These are phyloP conservation scores for Apeira syringaria DNA, from an alignment of 2,888 invertebrate species.

Conservation along the genomic window DNA sequence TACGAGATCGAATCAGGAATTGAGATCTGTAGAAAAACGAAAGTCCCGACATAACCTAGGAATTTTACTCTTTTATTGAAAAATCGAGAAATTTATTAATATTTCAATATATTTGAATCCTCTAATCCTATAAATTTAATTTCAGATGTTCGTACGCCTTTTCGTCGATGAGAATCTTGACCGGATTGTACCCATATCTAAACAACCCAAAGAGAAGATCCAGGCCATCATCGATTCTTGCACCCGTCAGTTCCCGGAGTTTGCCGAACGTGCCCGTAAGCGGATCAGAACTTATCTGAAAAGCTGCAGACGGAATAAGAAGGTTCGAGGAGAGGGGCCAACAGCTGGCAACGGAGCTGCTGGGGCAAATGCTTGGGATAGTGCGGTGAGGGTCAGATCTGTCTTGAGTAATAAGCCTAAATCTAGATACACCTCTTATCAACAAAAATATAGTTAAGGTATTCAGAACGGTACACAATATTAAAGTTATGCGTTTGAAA, in stretches of 20 bases:
- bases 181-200: constrained; percentile 97
- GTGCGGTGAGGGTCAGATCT: constrained; percentile 88
- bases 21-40: too few species aligned
- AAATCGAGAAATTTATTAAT: too few species aligned
- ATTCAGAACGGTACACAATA: too few species aligned
- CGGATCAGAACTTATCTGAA: constrained; percentile 97
- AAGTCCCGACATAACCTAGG: too few species aligned
- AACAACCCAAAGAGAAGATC: constrained; percentile 98
- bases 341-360: constrained; percentile 70
- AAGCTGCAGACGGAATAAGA: constrained; percentile 96
- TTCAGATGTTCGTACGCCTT: constrained; percentile 97
- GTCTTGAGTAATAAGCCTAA: too few species aligned
- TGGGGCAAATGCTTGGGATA: constrained; percentile 91
- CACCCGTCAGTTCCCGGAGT: constrained; percentile 98
- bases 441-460: too few species aligned
- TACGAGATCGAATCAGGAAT: too few species aligned
- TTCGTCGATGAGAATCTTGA: constrained; percentile 99
- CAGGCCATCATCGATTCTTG: constrained; percentile 99
- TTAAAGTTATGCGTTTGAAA: too few species aligned
- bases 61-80: too few species aligned
- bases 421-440: too few species aligned
- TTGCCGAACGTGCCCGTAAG: constrained; percentile 96
- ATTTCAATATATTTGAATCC: too few species aligned
- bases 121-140: constrained; percentile 29
- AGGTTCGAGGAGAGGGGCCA: constrained; percentile 90